Percentiles rank a stretch among this genome's conserved stretches.
phyloP scores from a whole-genome alignment of 2,888 invertebrate genomes.

The Tetramorium bicarinatum region DNA sequence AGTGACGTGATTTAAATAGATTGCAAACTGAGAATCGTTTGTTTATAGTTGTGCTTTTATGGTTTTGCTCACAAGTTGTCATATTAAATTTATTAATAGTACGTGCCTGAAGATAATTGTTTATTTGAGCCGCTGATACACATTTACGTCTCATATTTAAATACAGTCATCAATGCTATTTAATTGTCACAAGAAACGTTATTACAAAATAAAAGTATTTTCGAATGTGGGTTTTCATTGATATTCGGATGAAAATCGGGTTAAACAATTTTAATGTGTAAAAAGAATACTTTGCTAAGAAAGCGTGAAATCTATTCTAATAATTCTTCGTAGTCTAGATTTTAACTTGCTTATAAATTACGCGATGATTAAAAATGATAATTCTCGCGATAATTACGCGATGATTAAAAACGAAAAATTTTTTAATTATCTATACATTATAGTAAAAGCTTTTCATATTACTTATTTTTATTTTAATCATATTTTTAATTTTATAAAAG shows the following conservation, averaged over 20 bases:
- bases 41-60: conserved; percentile 15
- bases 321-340: too few species aligned
- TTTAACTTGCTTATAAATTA: too few species aligned
- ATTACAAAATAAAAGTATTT: not conserved
- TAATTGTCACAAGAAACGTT: not conserved
- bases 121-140: not conserved
- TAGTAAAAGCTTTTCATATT: not conserved
- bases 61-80: not conserved
- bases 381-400: not conserved
- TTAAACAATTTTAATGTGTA: not conserved
- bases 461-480: not conserved
- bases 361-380: not conserved
- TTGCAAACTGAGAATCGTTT: not conserved
- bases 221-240: not conserved
- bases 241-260: not conserved
- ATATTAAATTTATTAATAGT: conserved; percentile 17
- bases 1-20: not conserved
- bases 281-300: not conserved
- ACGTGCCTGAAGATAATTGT: not conserved
- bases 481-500: too few species aligned
- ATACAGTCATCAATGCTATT: not conserved
- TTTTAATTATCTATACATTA: not conserved
- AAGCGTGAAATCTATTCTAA: not conserved
- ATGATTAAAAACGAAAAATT: not conserved
- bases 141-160: not conserved